Base-by-base conservation (phyloP, 1,140 invertebrate genomes). In the Nasonia longicornis region DNA sequence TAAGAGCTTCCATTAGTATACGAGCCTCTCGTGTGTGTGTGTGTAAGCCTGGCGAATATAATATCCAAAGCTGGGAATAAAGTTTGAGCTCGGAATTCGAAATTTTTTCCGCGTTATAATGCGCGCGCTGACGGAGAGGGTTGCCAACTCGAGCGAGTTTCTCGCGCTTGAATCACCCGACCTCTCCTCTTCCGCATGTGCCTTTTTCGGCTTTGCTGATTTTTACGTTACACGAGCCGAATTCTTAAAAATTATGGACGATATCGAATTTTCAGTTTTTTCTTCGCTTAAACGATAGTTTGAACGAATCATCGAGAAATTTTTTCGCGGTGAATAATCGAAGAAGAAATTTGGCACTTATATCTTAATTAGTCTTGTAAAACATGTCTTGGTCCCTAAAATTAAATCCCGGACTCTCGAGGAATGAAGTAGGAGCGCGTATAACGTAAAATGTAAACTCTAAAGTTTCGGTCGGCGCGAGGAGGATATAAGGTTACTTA, bases 301-400 rank as follows among this genome's bases (percentile, higher is more conserved):
- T 6, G 31, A 35, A 35, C 31, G 4, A 35, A 42, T 42, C 7
- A 0, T 8, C 6, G 38, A 42, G 7, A 48, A 48, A 48, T 16
- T 3, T 48, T 58, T n/a, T 4, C 20, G 20, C 3, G 16, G 7
- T 7, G 16, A 58, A 16, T 20, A 58, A 58, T 20, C 14, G 52
- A 58, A 58, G 16, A 7, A 16, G 20, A 58, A 58, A 52, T 20
- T 77, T 77, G 75, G 75, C 75, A 77, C 75, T 66, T 48, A 76
- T 29, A 20, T 1, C 1, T 29, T 77, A 77, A 80, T 29, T 64
- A 67, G 79, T 80, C 79, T 73, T 74, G 12, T 79, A 26, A 26
- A 73, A 75, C 22, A 38, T 45, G 38, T 75, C 16, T 74, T 64
- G 70, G 58, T 76, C 75, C 73, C 69, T 26, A 77, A 77, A 77